Evolutionary conservation across 2,797 vertebrate species (phyloP).

Genomic region (Spheniscus humboldti): DNA sequence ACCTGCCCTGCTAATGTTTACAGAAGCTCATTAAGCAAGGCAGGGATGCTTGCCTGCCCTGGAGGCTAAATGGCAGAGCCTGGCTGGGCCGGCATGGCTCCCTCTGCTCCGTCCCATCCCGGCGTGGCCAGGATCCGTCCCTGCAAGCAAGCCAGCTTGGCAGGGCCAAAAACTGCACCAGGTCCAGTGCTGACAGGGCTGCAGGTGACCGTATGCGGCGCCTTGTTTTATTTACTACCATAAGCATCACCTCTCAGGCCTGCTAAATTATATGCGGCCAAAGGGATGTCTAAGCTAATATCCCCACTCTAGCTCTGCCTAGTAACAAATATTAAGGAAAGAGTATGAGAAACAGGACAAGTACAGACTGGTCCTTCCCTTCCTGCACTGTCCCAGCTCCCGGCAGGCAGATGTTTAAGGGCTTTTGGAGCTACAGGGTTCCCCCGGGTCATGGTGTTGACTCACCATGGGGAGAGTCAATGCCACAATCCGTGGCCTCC

Average conservation of each 20-base stretch:
- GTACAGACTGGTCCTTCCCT: neutral
- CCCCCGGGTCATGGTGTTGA: accelerated
- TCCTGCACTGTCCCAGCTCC: neutral
- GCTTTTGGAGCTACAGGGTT: neutral
- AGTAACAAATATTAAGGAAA: neutral
- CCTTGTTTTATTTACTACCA: neutral
- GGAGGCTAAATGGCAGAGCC: neutral
- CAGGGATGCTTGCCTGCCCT: neutral
- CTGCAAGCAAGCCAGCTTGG: neutral
- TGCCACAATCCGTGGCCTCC: neutral
- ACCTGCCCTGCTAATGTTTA: neutral
- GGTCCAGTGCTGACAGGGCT: neutral
- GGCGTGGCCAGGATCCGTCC: accelerated
- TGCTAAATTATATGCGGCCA: neutral
- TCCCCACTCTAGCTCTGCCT: neutral
- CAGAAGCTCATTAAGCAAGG: neutral
- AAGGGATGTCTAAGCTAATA: neutral
- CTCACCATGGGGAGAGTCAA: neutral
- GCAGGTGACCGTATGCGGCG: neutral
- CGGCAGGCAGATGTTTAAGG: neutral
- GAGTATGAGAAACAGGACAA: neutral
- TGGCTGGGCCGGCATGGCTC: neutral
- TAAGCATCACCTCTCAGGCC: neutral
- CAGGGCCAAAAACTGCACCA: neutral
- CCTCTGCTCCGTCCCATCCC: neutral